phyloP scores from a whole-genome alignment of 2,113 vertebrate species.

The Serilophus lunatus region DNA sequence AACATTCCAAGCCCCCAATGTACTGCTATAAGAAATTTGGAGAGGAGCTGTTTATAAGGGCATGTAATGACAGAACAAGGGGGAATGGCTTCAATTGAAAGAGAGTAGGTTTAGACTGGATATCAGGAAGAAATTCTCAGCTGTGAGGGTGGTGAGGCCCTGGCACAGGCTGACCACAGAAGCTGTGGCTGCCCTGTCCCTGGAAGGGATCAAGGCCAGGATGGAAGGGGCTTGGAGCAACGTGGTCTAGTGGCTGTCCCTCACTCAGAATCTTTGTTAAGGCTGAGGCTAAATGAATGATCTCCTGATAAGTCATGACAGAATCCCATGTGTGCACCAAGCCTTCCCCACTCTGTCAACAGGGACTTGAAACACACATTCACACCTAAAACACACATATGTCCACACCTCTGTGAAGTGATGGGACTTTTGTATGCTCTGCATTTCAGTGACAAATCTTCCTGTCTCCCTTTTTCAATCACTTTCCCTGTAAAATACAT shows the following conservation, averaged over 20 bases:
- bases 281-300: background rate
- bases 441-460: background rate
- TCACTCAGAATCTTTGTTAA: background rate
- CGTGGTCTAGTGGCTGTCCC: background rate
- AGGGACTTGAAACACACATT: accelerated
- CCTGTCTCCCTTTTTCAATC: background rate
- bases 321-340: background rate
- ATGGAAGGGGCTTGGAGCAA: background rate
- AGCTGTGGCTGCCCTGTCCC: background rate
- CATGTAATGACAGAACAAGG: background rate
- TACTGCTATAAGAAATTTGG: background rate
- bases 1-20: background rate
- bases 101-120: background rate
- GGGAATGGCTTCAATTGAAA: background rate
- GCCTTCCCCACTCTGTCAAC: background rate
- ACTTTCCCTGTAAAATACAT: background rate
- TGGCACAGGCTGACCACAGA: background rate
- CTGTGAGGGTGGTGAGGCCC: background rate
- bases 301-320: background rate
- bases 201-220: background rate
- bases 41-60: background rate
- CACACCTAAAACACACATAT: background rate
- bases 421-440: background rate
- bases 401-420: background rate
- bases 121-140: background rate